phyloP scores from a whole-genome alignment of 2,888 invertebrate genomes.

The Spisula subtruncata region DNA sequence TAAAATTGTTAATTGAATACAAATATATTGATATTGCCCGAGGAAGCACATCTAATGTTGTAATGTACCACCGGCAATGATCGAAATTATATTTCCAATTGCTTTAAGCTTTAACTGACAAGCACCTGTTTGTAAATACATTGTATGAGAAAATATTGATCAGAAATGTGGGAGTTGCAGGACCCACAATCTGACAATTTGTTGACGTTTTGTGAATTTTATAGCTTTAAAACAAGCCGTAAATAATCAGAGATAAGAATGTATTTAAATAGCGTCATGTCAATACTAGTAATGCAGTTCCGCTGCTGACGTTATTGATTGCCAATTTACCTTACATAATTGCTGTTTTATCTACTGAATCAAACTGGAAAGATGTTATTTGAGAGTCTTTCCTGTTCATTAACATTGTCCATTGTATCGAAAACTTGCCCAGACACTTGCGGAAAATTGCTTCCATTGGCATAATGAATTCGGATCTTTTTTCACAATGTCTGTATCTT shows the following conservation, averaged over 20 bases:
- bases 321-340: slow-evolving; percentile 47
- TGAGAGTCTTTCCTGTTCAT: slow-evolving; percentile 27
- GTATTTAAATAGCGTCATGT: not conserved
- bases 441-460: slow-evolving; percentile 16
- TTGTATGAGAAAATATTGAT: slow-evolving; percentile 16
- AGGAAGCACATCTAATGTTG: not conserved
- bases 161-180: not conserved
- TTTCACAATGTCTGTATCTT: not conserved
- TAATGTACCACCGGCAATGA: slow-evolving; percentile 12
- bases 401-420: slow-evolving; percentile 25
- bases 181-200: not conserved
- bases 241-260: slow-evolving; percentile 31
- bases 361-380: slow-evolving; percentile 20
- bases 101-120: not conserved
- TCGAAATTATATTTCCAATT: not conserved
- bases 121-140: slow-evolving; percentile 5
- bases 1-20: slow-evolving; percentile 15
- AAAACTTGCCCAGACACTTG: slow-evolving; percentile 18
- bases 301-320: slow-evolving; percentile 36
- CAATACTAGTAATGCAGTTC: slow-evolving; percentile 45
- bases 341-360: slow-evolving; percentile 27
- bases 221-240: slow-evolving; percentile 31
- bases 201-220: slow-evolving; percentile 17
- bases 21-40: not conserved
- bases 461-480: not conserved